phyloP scores from a whole-genome alignment of 2,113 vertebrate species.

The Mesoclemmys tuberculata region DNA sequence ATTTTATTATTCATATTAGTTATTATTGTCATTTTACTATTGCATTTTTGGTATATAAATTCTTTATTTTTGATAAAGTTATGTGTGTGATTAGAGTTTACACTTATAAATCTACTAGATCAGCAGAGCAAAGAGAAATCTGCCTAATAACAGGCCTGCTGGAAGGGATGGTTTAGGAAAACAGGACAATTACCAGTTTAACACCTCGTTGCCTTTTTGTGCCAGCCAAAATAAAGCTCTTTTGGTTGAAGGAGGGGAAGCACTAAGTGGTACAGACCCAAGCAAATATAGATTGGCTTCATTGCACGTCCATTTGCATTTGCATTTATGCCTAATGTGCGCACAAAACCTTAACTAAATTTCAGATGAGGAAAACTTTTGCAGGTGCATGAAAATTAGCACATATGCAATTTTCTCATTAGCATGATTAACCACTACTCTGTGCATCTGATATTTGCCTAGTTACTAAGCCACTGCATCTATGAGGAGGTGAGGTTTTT shows the following conservation, averaged over 20 bases:
- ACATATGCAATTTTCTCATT: slow-evolving; percentile 18
- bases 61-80: background rate
- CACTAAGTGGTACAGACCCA: background rate
- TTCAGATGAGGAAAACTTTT: background rate
- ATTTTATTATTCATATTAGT: background rate
- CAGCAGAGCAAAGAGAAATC: background rate
- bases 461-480: background rate
- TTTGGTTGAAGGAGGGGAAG: rapidly evolving
- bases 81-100: background rate
- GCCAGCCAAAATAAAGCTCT: background rate
- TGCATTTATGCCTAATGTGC: background rate
- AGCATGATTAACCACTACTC: slow-evolving; percentile 18
- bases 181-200: background rate
- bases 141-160: background rate
- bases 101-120: background rate
- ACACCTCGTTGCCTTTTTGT: background rate
- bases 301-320: background rate
- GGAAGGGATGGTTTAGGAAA: background rate
- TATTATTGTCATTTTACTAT: background rate
- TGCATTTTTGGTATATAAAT: background rate
- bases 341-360: background rate
- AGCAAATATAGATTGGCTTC: background rate
- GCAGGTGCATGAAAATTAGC: slow-evolving; percentile 37
- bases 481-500: background rate
- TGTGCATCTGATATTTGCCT: slow-evolving; percentile 24